Conservation (phyloP, 2,888 invertebrate genomes). For the Idaea dimidiata region DNA sequence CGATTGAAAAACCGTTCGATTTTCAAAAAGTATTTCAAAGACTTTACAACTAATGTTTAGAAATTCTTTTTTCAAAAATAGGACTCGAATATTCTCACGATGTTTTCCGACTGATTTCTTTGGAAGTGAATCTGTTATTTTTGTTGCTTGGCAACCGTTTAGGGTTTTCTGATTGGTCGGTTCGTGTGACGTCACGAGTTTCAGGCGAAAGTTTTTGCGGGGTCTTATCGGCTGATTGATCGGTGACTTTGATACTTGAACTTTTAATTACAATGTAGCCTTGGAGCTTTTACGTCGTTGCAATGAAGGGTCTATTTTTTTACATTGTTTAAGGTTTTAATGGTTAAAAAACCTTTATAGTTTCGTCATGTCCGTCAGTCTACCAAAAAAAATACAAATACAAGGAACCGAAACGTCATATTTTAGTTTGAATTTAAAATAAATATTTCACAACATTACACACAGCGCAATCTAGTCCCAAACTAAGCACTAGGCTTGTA, state of each 20-base stretch:
- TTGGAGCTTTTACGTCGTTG: neutral
- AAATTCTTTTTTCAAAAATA: neutral
- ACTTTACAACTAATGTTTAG: neutral
- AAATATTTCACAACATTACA: too few relatives aligned
- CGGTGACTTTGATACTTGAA: conserved; percentile 16
- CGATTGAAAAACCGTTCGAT: conserved; percentile 2
- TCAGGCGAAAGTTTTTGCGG: conserved; percentile 16
- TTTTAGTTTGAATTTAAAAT: too few relatives aligned
- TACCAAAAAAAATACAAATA: too few relatives aligned
- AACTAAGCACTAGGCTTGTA: too few relatives aligned
- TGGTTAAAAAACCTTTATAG: too few relatives aligned
- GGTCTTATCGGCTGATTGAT: conserved; percentile 10
- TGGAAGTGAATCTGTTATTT: conserved; percentile 19
- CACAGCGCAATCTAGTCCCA: too few relatives aligned
- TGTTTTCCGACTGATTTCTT: conserved; percentile 16
- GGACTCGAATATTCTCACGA: conserved; percentile 13
- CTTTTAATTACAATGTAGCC: conserved; percentile 9
- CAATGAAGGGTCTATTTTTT: neutral
- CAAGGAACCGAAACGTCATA: too few relatives aligned
- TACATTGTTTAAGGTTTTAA: too few relatives aligned
- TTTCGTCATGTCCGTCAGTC: too few relatives aligned
- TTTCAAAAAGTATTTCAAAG: neutral
- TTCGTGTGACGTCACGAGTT: neutral
- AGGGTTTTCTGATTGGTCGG: conserved; percentile 12
- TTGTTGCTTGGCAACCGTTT: conserved; percentile 23